Evolutionary conservation across 2,888 invertebrate genomes (phyloP).

Genomic region (Lasioglossum marginatum): DNA sequence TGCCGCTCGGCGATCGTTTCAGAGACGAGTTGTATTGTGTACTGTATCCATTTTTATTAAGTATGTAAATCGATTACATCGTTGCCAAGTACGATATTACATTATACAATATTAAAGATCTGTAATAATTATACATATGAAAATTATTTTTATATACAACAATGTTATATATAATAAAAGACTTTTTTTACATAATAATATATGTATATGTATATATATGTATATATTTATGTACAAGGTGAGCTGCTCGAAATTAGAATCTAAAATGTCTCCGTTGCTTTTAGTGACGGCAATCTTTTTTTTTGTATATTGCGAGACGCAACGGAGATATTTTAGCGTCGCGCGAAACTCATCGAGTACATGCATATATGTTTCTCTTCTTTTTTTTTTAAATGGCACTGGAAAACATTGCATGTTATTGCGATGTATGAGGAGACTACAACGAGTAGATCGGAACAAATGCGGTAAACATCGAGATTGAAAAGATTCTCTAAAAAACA

Average conservation of each 20-base stretch:
- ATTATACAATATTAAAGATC: slow-evolving; percentile 61
- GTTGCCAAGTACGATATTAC: slow-evolving; percentile 57
- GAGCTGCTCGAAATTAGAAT: background rate
- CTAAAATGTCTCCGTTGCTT: background rate
- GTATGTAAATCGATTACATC: slow-evolving; percentile 54
- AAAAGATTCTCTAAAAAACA: slow-evolving; percentile 15
- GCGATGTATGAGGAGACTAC: slow-evolving; percentile 25
- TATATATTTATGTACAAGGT: background rate
- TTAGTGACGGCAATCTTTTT: background rate
- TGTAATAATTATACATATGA: slow-evolving; percentile 60
- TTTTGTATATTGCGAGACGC: background rate
- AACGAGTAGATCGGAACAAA: slow-evolving; percentile 15
- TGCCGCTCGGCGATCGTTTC: background rate
- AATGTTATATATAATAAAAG: slow-evolving; percentile 68
- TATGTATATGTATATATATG: slow-evolving; percentile 26
- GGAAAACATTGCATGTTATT: slow-evolving; percentile 43
- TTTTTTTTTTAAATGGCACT: slow-evolving; percentile 44
- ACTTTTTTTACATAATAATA: slow-evolving; percentile 59
- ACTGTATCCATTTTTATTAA: slow-evolving; percentile 49
- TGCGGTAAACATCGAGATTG: background rate
- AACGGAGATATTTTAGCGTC: background rate
- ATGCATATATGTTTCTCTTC: slow-evolving; percentile 12
- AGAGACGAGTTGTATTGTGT: background rate
- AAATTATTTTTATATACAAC: slow-evolving; percentile 70
- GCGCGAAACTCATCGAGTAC: background rate